These are phyloP conservation scores for Calonectris borealis DNA, from an alignment of 2,113 vertebrate genomes.

Conservation along the genomic window DNA sequence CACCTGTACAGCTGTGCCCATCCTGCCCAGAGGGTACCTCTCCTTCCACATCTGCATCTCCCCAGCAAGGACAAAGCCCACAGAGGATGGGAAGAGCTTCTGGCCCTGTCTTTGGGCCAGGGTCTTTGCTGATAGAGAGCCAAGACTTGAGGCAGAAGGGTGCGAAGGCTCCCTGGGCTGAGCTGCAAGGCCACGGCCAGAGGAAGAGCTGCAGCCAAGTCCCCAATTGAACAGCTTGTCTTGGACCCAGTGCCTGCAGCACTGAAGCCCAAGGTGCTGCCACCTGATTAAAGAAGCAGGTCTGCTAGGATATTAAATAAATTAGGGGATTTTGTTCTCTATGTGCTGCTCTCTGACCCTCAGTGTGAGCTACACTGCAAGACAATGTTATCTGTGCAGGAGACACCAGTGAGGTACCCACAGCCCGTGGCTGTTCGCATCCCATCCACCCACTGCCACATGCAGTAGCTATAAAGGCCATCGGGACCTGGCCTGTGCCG, in stretches of 20 bases:
- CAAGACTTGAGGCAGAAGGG: not conserved
- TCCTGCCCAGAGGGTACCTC: not conserved
- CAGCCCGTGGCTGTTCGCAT: rapidly evolving
- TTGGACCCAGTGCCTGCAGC: not conserved
- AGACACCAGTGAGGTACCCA: not conserved
- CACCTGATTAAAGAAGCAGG: not conserved
- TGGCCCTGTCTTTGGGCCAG: not conserved
- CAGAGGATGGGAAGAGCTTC: not conserved
- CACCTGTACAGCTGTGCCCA: not conserved
- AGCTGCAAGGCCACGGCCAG: not conserved
- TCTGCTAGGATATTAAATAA: not conserved
- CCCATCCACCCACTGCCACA: not conserved
- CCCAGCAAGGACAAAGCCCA: not conserved
- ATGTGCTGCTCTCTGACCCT: rapidly evolving
- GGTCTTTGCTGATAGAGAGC: not conserved
- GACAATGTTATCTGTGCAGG: not conserved
- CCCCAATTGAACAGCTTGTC: not conserved
- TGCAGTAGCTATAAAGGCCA: not conserved
- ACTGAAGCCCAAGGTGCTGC: not conserved
- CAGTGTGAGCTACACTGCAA: not conserved
- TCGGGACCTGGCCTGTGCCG: rapidly evolving
- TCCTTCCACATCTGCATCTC: not conserved
- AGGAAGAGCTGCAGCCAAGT: not conserved
- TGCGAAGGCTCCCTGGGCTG: not conserved
- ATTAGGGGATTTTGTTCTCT: not conserved